phyloP scores from a whole-genome alignment of 2,113 vertebrate genomes.

The Cynoglossus semilaevis region DNA sequence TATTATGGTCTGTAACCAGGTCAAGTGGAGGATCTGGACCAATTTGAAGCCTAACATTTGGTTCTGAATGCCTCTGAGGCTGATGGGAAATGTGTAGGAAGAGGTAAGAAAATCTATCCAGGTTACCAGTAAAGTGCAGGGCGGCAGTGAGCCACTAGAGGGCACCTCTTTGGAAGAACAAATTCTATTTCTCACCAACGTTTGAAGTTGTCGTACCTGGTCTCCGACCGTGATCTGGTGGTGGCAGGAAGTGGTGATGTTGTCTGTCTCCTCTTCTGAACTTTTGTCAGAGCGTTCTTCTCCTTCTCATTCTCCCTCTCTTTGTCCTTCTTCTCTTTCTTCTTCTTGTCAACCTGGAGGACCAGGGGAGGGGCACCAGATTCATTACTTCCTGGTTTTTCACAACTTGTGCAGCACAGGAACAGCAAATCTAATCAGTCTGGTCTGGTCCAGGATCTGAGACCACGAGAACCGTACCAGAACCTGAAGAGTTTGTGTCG shows the following conservation, averaged over 20 bases:
- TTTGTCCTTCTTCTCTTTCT: conserved; percentile 97
- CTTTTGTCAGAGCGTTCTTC: conserved; percentile 83
- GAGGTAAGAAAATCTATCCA: too few relatives aligned
- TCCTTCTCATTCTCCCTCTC: conserved; percentile 93
- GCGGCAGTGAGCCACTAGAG: too few relatives aligned
- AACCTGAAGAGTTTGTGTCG: background rate
- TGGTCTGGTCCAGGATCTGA: too few relatives aligned
- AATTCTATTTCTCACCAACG: too few relatives aligned
- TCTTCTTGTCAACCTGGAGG: conserved; percentile 82
- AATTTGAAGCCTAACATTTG: conserved; percentile 3
- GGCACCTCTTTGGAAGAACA: too few relatives aligned
- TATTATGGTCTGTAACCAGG: conserved; percentile 20
- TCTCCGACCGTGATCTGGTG: conserved; percentile 66
- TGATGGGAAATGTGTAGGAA: background rate
- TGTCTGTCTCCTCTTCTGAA: conserved; percentile 83
- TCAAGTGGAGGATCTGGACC: conserved; percentile 27
- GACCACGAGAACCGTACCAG: too few relatives aligned
- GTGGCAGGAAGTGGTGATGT: conserved; percentile 44
- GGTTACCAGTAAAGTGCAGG: too few relatives aligned
- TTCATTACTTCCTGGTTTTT: too few relatives aligned
- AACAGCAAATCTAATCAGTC: too few relatives aligned
- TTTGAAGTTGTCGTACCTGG: conserved; percentile 56
- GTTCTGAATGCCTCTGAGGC: conserved; percentile 7
- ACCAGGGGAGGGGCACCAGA: too few relatives aligned
- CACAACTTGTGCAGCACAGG: too few relatives aligned